These are phyloP conservation scores for Rallus crepitans DNA, from an alignment of 2,797 vertebrate genomes.

Conservation along the genomic window DNA sequence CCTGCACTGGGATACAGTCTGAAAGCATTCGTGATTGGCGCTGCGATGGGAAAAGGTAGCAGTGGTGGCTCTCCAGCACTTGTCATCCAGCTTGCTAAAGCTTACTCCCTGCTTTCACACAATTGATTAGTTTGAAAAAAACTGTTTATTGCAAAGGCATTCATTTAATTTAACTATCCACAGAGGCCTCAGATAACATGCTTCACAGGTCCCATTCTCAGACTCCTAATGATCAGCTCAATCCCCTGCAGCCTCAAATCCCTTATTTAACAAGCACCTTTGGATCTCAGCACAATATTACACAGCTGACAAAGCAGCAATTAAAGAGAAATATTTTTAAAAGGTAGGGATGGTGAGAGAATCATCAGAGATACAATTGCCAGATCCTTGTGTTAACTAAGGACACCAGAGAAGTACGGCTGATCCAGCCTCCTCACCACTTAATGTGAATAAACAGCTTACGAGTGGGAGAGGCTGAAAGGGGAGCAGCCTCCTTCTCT, in stretches of 20 bases:
- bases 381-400: conserved; percentile 1
- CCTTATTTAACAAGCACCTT: conserved; percentile 74
- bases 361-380: conserved; percentile 12
- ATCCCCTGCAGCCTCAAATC: not conserved
- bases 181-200: conserved; percentile 59
- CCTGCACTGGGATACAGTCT: not conserved
- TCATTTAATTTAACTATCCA: conserved; percentile 72
- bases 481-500: conserved; percentile 63
- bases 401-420: conserved; percentile 23
- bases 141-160: conserved; percentile 69
- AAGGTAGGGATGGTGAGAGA: conserved; percentile 38
- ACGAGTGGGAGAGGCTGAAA: conserved; percentile 65
- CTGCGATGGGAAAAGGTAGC: not conserved
- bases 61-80: not conserved
- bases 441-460: conserved; percentile 70
- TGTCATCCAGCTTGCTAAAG: conserved; percentile 15
- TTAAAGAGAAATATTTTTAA: conserved; percentile 66
- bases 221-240: conserved; percentile 38
- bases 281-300: conserved; percentile 59
- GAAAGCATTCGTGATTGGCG: not conserved
- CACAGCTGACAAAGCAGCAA: conserved; percentile 49
- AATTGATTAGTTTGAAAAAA: conserved; percentile 66
- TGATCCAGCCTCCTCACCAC: conserved; percentile 61
- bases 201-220: conserved; percentile 69
- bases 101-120: conserved; percentile 51